phyloP scores from a whole-genome alignment of 2,888 invertebrate species.

The Xanthia icteritia region DNA sequence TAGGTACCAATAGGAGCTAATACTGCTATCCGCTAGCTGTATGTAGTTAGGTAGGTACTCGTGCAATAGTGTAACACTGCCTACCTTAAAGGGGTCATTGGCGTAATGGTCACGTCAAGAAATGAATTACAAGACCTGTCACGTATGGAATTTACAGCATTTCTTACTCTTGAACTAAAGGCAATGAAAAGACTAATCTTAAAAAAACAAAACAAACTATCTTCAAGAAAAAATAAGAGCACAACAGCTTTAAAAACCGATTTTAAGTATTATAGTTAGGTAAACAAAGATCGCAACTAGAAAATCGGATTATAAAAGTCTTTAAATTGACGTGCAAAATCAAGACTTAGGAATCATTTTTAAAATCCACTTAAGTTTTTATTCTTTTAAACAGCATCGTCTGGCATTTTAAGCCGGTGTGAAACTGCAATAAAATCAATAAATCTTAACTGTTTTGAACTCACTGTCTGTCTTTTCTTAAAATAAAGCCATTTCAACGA shows the following conservation, averaged over 20 bases:
- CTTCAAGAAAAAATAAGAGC: not conserved
- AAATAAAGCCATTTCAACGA: constrained; percentile 40
- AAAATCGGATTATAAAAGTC: constrained; percentile 11
- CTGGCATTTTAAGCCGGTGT: constrained; percentile 48
- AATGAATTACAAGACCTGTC: not conserved
- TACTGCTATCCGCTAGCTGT: not conserved
- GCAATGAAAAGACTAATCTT: not conserved
- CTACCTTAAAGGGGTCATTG: not conserved
- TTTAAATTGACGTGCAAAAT: constrained; percentile 23
- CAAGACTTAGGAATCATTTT: constrained; percentile 28
- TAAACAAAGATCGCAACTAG: not conserved
- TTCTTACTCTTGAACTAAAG: not conserved
- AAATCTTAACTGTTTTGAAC: constrained; percentile 42
- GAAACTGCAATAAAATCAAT: constrained; percentile 61
- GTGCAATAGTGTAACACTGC: not conserved
- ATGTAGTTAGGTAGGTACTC: not conserved
- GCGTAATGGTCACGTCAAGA: not conserved
- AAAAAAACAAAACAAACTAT: constrained; percentile 12
- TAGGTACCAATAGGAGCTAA: not conserved
- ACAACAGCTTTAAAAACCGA: not conserved
- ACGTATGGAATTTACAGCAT: not conserved
- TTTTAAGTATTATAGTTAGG: not conserved
- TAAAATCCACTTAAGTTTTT: constrained; percentile 9
- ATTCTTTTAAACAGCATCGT: constrained; percentile 23
- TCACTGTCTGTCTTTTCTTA: constrained; percentile 24